Evolutionary conservation across 2,888 invertebrate species (phyloP).

Genomic region (Salticus scenicus): DNA sequence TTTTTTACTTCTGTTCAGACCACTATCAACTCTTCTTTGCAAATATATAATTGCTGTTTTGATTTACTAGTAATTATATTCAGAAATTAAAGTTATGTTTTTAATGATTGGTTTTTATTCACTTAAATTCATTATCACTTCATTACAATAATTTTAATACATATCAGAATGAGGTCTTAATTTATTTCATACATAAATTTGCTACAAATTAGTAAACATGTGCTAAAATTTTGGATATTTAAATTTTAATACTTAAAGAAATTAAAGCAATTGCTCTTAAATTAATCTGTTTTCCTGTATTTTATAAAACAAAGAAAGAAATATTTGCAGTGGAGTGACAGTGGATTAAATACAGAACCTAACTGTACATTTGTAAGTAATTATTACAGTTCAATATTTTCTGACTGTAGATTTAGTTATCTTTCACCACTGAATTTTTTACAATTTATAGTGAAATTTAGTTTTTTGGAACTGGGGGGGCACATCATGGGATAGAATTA

Average conservation of each 20-base stretch:
- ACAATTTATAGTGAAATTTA: not conserved
- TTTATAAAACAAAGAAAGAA: no score
- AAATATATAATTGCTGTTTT: not conserved
- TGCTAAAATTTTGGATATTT: no score
- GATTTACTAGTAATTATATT: no score
- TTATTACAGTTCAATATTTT: not conserved
- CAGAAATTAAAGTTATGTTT: no score
- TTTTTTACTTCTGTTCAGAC: not conserved
- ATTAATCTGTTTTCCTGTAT: no score
- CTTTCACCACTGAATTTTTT: not conserved
- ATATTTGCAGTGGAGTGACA: not conserved
- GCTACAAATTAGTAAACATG: no score
- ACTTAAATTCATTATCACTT: no score
- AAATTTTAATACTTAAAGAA: no score
- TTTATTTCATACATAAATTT: no score
- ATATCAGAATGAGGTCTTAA: not conserved
- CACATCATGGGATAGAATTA: not conserved
- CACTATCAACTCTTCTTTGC: slow-evolving; percentile 6
- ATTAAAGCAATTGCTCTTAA: no score
- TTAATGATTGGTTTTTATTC: no score
- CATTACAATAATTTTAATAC: not conserved
- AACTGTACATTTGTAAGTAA: not conserved
- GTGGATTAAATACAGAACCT: not conserved
- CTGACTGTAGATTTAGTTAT: not conserved
- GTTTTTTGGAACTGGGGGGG: no score